These are phyloP conservation scores for Pachycephus smyrnensis DNA, from an alignment of 2,888 invertebrate species.

Conservation along the genomic window DNA sequence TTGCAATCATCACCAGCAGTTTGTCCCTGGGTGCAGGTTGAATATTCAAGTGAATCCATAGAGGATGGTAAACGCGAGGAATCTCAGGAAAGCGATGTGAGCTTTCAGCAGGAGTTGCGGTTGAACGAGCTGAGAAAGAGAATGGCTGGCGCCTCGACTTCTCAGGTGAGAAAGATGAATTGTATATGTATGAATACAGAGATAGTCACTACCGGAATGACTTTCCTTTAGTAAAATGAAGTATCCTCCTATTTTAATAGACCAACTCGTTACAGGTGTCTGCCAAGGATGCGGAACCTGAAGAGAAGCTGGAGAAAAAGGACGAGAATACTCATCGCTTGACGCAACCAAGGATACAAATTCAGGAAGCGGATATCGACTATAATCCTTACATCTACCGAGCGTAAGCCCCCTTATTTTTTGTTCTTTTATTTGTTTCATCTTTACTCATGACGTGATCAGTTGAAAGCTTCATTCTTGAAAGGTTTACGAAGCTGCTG, in stretches of 20 bases:
- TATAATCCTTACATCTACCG: conserved; percentile 29
- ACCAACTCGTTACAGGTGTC: neutral
- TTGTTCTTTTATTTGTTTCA: conserved; percentile 11
- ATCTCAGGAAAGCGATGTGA: conserved; percentile 55
- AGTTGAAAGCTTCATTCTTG: neutral
- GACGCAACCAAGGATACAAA: conserved; percentile 38
- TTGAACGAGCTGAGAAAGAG: conserved; percentile 58
- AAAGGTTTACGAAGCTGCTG: no score
- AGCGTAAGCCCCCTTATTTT: conserved; percentile 42
- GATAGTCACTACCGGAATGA: neutral
- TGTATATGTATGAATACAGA: neutral
- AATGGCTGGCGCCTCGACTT: conserved; percentile 50
- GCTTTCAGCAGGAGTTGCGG: conserved; percentile 60
- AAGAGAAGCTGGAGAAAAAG: conserved; percentile 6
- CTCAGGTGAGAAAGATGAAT: conserved; percentile 42
- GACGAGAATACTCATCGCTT: conserved; percentile 20
- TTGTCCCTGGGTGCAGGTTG: conserved; percentile 63
- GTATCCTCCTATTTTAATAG: neutral
- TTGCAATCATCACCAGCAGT: conserved; percentile 56
- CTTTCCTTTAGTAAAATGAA: neutral
- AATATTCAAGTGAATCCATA: conserved; percentile 56
- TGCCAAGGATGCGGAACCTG: neutral
- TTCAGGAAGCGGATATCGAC: conserved; percentile 34
- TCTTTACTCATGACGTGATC: neutral
- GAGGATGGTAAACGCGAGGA: conserved; percentile 47